Base-by-base conservation (phyloP, 2,797 vertebrate species). In the Rhinogobio ventralis region DNA sequence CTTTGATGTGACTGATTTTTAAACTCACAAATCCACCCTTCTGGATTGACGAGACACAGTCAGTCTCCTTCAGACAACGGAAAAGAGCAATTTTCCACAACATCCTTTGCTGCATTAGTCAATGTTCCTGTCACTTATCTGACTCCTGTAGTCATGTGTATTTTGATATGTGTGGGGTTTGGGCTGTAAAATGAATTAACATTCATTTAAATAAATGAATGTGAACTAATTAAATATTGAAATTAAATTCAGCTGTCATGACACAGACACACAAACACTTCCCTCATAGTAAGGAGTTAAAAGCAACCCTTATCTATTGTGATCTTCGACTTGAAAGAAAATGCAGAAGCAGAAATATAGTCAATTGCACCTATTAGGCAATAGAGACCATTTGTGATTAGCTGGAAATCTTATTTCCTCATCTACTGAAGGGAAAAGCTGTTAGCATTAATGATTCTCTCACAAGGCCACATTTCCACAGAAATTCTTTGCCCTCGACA, bases 1-100 rank as follows among this genome's bases (percentile, higher is more conserved):
- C 92, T 94, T 94, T 95, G 92, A 94, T 94, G 93, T 91, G 88
- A 93, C 93, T 92, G 49, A 91, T 90, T 86, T 79, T 86, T 75
- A 82, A 66, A 87, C 83, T 83, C 36, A 88, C 86, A 88, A 74
- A 60, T 86, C 81, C 79, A 67, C 76, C 85, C 85, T 82, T 55
- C 49, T 77, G 46, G 30, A 45, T 25, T 76, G 84, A 75, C 33
- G n/a, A 55, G 82, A 68, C 33, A 17, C 25, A 15, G 72, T 55
- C 23, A n/a, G 10, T 64, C 82, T 46, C 51, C 60, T 42, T 19
- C 30, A 82, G 57, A 25, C 81, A 79, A 20, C 80, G 60, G 78
- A 79, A 84, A 57, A 51, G 20, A 64, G 51, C 28, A 19, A 68
- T 75, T 67, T 86, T 88, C 86, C 46, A 2, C 49, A 42, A 46